Percentiles rank a stretch among this genome's conserved stretches.
phyloP scores from a whole-genome alignment of 2,888 invertebrate species.

The Neoascia interrupta region DNA sequence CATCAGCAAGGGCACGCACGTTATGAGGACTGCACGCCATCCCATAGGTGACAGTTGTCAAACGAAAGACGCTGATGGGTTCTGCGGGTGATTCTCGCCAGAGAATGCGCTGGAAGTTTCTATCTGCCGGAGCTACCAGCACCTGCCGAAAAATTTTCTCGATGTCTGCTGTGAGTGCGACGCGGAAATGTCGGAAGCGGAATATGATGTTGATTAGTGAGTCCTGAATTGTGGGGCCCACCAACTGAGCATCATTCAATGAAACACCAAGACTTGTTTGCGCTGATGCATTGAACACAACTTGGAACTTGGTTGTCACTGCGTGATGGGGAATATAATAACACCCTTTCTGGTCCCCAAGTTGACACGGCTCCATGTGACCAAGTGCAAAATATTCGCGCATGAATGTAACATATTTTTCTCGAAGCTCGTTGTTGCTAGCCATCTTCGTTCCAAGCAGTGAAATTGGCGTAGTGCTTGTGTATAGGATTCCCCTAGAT shows the following conservation, averaged over 20 bases:
- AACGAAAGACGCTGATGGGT: neutral
- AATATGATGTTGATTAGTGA: conserved; percentile 25
- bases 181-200: conserved; percentile 30
- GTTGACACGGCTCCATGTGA: neutral
- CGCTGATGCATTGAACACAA: conserved; percentile 42
- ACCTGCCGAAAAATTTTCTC: conserved; percentile 20
- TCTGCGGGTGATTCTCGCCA: conserved; percentile 39
- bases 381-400: neutral
- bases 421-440: neutral
- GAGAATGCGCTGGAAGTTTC: conserved; percentile 33
- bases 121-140: conserved; percentile 4
- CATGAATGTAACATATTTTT: neutral
- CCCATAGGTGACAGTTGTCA: conserved; percentile 37
- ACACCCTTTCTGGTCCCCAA: neutral
- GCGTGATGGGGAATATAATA: conserved; percentile 50
- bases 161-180: conserved; percentile 23
- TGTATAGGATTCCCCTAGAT: neutral
- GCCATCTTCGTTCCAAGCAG: neutral
- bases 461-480: conserved; percentile 14
- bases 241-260: neutral
- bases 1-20: no score
- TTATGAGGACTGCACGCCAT: conserved; percentile 46
- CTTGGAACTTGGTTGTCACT: conserved; percentile 37
- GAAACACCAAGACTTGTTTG: conserved; percentile 3
- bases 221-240: conserved; percentile 27